phyloP scores from a whole-genome alignment of 2,113 vertebrate species.

The Ursus arctos region DNA sequence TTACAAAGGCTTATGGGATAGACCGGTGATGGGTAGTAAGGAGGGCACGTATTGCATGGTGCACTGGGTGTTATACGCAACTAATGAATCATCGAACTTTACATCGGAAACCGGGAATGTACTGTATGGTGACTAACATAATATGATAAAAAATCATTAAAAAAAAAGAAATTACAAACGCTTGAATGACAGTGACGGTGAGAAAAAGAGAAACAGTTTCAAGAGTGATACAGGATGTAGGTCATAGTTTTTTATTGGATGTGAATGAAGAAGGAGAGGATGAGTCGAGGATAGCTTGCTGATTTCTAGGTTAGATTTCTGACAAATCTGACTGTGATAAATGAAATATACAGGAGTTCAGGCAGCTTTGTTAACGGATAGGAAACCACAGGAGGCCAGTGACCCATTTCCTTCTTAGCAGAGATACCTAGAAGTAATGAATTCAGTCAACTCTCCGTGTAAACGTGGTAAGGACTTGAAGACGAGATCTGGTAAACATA shows the following conservation, averaged over 20 bases:
- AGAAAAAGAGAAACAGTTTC: neutral
- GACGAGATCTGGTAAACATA: neutral
- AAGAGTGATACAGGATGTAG: neutral
- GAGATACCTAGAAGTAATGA: neutral
- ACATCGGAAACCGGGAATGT: no score
- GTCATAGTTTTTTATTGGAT: neutral
- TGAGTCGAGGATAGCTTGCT: neutral
- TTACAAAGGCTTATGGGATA: neutral
- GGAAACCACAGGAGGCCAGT: neutral
- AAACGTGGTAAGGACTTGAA: neutral
- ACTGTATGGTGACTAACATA: no score
- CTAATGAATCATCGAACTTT: no score
- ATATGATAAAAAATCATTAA: no score
- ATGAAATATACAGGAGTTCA: neutral
- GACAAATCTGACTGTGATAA: neutral
- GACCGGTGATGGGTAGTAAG: no score
- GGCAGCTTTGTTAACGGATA: neutral
- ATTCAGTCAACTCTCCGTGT: neutral
- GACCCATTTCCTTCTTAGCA: neutral
- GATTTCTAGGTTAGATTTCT: conserved; percentile 22
- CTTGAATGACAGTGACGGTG: neutral
- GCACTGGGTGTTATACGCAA: no score
- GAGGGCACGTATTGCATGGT: no score
- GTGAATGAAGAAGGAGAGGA: neutral
- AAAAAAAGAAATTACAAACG: neutral